Evolutionary conservation across 2,797 vertebrate species (phyloP), one percentile per base, ranked within the genome.

Genomic region (Pogoniulus pusillus): DNA sequence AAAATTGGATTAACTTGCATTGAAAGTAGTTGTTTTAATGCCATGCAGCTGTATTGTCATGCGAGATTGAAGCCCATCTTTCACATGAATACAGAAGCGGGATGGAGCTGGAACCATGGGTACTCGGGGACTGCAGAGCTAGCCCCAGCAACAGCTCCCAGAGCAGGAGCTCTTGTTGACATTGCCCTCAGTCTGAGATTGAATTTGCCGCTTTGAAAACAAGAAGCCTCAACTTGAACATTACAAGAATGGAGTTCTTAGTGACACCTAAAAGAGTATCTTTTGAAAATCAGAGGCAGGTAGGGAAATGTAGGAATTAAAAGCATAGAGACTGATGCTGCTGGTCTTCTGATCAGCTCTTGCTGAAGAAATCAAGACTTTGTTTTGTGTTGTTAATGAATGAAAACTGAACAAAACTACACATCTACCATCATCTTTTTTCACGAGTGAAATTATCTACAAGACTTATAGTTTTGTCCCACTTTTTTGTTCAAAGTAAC

Each of bases 71-170:
- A 63, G 60, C 5, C 35, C 32, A 57, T 9, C 15, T 59, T 89
- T 78, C 30, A 81, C 37, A 22, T 18, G 15, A 14, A 7, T 4
- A 49, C 2, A 43, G 13, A 24, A 20, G 55, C 0, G 1, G 22
- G 18, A 24, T 45, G 29, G 27, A 32, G 35, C 34, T 29, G 18
- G 30, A 27, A n/a, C 27, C 10, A 64, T n/a, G 23, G 16, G 23
- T n/a, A 20, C 0, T 1, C 15, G 24, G 13, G 12, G 16, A 12
- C 27, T 49, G 45, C 10, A 55, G 20, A 78, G 34, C 23, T 45
- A 63, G 60, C 13, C 74, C 51, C 34, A 54, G 35, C 45, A 47
- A 37, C 57, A 24, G 23, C 1, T 0, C 24, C 30, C 0, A 0
- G 27, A 51, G n/a, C 34, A 65, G 63, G 39, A 39, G 47, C 16